Evolutionary conservation across 30 jellyfish, hydroid and myxozoan genomes (phyloP), one percentile per base, ranked within the genome.

Genomic region (Kudoa iwatai): DNA sequence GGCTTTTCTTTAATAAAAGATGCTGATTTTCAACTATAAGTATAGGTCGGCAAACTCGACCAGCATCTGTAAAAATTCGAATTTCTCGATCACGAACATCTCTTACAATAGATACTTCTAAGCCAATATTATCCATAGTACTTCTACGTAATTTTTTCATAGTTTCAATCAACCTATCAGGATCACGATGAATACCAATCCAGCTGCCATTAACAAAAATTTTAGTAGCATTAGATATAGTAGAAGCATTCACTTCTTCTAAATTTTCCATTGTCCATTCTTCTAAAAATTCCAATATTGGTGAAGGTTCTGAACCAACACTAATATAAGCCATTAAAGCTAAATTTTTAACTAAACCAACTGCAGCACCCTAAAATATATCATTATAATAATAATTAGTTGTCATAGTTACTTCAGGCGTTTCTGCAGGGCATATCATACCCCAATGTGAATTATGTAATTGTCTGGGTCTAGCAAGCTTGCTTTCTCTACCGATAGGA

Each of bases 401-500:
- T n/a, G n/a, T n/a, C n/a, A n/a, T n/a, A n/a, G 17, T 19, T 47
- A 71, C 93, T 64, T 81, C 99, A 19, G 99, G 99, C 12, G 99
- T 81, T 51, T 81, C 99, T 16, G 99, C 99, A 0, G 99, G 99
- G 40, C 99, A 81, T 1, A 81, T 81, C 86, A 81, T 62, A 1
- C 99, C 99, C 99, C 99, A 81, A 9, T 52, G 82, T 3, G 89
- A 62, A 48, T 81, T 81, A 50, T 81, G 99, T 40, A 81, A 56
- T 82, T 81, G 99, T 26, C 99, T 32, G 1, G 99, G 99, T 46
- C 82, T 52, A 3, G 99, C 99, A 18, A 62, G 36, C 52, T 81
- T 81, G n/a, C 99, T 88, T 30, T 81, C 99, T 64, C 99, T 42
- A 16, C 99, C 99, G 53, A 81, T 81, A 2, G 99, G 99, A 9